Evolutionary conservation across 2,797 vertebrate species (phyloP).

Genomic region (Molossus molossus): DNA sequence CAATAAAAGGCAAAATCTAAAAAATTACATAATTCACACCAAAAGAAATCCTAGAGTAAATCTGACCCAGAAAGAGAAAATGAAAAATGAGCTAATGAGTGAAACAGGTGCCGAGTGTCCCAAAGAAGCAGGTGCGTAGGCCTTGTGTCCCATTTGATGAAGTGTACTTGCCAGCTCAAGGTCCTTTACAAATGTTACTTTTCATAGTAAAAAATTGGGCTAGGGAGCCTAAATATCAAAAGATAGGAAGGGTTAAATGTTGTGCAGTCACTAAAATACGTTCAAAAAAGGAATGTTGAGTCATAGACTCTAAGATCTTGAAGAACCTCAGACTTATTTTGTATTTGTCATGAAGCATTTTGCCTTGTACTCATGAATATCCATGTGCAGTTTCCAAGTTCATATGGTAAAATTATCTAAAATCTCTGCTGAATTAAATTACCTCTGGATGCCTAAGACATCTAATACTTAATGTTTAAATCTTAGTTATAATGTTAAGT

Average conservation of each 20-base stretch:
- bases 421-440: slow-evolving; percentile 43
- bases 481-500: not conserved
- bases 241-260: not conserved
- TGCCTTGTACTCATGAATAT: not conserved
- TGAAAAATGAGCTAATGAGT: slow-evolving; percentile 82
- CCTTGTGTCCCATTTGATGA: slow-evolving; percentile 53
- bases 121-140: slow-evolving; percentile 30
- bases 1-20: slow-evolving; percentile 20
- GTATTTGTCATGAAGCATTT: not conserved
- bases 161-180: slow-evolving; percentile 63
- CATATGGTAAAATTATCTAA: not conserved
- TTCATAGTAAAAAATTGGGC: not conserved
- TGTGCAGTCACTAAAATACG: slow-evolving; percentile 10
- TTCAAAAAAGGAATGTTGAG: not conserved
- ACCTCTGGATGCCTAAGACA: not conserved
- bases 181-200: slow-evolving; percentile 57
- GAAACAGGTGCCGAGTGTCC: slow-evolving; percentile 61
- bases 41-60: slow-evolving; percentile 67
- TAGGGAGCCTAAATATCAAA: not conserved
- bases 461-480: not conserved
- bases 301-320: not conserved
- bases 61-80: slow-evolving; percentile 84
- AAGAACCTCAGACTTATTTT: slow-evolving; percentile 15
- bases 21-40: slow-evolving; percentile 71
- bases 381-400: not conserved